Conservation (phyloP, 2,113 vertebrate species). For the Pachyramphus minor region DNA sequence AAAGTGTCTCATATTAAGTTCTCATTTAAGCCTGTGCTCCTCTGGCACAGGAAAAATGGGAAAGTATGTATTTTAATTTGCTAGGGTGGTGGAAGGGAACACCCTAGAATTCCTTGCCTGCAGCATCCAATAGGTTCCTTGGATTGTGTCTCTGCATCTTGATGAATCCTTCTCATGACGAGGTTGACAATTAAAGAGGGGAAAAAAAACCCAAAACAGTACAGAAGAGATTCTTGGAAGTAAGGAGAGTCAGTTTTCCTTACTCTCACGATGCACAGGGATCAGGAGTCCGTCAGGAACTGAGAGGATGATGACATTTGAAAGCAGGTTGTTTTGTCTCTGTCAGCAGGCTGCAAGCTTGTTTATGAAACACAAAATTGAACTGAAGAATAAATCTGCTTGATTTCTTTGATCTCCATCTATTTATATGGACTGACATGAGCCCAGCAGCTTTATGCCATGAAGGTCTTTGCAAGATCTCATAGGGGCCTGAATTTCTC, state of each 20-base stretch:
- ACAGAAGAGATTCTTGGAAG: background rate
- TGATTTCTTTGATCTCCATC: background rate
- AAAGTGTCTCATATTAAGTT: background rate
- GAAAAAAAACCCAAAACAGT: background rate
- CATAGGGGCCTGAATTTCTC: background rate
- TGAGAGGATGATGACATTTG: background rate
- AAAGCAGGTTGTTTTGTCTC: background rate
- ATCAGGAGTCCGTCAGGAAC: background rate
- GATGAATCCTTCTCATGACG: background rate
- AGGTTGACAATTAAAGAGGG: background rate
- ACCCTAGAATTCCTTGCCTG: background rate
- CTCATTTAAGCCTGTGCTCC: background rate
- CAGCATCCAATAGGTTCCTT: background rate
- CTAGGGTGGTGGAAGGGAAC: background rate
- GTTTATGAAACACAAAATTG: background rate
- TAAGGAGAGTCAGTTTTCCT: background rate
- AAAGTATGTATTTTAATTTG: background rate
- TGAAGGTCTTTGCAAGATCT: background rate
- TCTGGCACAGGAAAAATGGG: background rate
- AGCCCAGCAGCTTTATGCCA: background rate
- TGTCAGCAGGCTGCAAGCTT: background rate
- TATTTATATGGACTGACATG: background rate
- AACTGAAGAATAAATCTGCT: background rate
- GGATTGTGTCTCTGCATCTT: background rate
- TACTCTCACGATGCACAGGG: background rate